Evolutionary conservation across 2,797 vertebrate genomes (phyloP).

Genomic region (Sebastes alutus): DNA sequence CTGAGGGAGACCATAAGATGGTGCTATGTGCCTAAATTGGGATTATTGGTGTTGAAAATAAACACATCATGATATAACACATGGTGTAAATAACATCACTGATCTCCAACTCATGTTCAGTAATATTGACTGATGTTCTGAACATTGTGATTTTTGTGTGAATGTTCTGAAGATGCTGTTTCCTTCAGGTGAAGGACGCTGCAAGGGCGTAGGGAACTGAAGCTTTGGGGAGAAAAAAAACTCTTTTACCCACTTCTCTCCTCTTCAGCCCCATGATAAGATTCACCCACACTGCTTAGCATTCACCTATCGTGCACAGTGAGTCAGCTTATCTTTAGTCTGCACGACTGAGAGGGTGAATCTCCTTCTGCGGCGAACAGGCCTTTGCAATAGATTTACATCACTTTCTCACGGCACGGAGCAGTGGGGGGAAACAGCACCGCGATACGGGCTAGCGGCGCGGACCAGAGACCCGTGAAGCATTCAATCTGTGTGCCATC

Average conservation of each 20-base stretch:
- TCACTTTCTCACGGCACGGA: conserved; percentile 47
- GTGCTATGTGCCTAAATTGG: conserved; percentile 75
- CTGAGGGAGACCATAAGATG: conserved; percentile 79
- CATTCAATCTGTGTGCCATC: conserved; percentile 64
- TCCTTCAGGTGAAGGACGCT: conserved; percentile 32
- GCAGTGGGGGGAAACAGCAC: conserved; percentile 22
- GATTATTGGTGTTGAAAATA: background rate
- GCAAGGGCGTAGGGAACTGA: conserved; percentile 21
- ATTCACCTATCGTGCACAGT: conserved; percentile 65
- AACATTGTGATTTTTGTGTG: background rate
- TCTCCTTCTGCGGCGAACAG: conserved; percentile 52
- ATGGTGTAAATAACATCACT: conserved; percentile 6
- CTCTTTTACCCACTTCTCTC: conserved; percentile 30
- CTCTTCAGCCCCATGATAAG: conserved; percentile 49
- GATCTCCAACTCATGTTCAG: background rate
- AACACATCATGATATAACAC: background rate
- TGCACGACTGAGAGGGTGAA: conserved; percentile 55
- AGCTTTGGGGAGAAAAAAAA: conserved; percentile 5
- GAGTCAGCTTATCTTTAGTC: conserved; percentile 72
- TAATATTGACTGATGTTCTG: background rate
- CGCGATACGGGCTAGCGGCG: conserved; percentile 37
- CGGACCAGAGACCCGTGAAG: conserved; percentile 42
- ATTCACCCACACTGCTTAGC: conserved; percentile 60
- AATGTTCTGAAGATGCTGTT: background rate
- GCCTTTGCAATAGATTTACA: conserved; percentile 69